phyloP scores from a whole-genome alignment of 2,113 vertebrate genomes.

The Laterallus jamaicensis region DNA sequence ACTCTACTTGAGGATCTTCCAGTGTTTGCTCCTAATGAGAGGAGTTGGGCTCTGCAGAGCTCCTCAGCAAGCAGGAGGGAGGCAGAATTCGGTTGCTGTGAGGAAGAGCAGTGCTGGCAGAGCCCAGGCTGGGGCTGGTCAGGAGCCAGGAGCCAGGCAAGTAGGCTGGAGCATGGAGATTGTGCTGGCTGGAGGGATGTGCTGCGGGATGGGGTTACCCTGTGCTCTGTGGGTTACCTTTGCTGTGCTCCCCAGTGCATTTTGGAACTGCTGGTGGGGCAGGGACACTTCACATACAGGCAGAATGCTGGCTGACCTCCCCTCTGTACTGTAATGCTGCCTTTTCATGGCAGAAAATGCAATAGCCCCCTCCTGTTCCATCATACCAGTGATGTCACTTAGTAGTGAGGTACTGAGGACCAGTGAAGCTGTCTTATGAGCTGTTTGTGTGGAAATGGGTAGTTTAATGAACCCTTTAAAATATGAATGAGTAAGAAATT shows the following conservation, averaged over 20 bases:
- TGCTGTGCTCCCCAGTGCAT: neutral
- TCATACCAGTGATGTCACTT: neutral
- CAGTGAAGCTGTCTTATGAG: too few relatives aligned
- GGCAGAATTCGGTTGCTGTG: neutral
- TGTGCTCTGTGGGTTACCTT: neutral
- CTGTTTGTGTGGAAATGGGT: too few relatives aligned
- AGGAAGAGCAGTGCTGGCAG: neutral
- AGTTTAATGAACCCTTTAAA: too few relatives aligned
- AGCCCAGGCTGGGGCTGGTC: neutral
- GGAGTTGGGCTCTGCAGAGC: neutral
- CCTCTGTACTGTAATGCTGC: neutral
- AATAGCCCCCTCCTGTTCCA: neutral
- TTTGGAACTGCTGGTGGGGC: neutral
- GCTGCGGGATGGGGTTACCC: fast-evolving
- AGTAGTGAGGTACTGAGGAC: too few relatives aligned
- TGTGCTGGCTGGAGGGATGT: fast-evolving
- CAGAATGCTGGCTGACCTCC: neutral
- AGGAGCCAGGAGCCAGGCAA: neutral
- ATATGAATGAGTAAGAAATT: too few relatives aligned
- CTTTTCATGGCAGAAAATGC: neutral
- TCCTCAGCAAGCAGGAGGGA: neutral
- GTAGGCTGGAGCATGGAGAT: neutral
- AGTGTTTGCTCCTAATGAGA: neutral
- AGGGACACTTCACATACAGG: neutral
- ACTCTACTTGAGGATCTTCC: neutral